These are phyloP conservation scores for Heteromyza rotundicornis DNA, from an alignment of 2,888 invertebrate species.

Conservation along the genomic window DNA sequence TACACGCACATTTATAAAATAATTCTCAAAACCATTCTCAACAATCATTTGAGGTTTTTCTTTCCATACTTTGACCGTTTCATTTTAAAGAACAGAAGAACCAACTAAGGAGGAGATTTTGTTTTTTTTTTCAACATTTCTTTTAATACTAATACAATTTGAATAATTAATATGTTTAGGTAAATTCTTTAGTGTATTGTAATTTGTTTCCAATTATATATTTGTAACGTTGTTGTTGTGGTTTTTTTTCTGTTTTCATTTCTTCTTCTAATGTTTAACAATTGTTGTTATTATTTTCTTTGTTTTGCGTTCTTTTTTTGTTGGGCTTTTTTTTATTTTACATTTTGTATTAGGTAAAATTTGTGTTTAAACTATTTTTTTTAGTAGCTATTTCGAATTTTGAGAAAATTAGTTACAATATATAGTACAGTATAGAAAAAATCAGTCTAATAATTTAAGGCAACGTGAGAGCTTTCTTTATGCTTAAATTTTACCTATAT, in stretches of 20 bases:
- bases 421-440: slow-evolving; percentile 61
- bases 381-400: slow-evolving; percentile 38
- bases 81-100: too few relatives aligned
- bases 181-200: too few relatives aligned
- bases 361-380: slow-evolving; percentile 31
- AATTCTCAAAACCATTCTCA: too few relatives aligned
- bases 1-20: too few relatives aligned
- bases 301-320: slow-evolving; percentile 34
- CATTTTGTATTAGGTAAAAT: slow-evolving; percentile 1
- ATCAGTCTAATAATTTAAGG: slow-evolving; percentile 75
- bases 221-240: slow-evolving; percentile 7
- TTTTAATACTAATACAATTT: slow-evolving; percentile 11
- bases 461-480: slow-evolving; percentile 67
- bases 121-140: too few relatives aligned
- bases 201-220: slow-evolving; percentile 1
- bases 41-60: too few relatives aligned
- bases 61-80: too few relatives aligned
- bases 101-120: too few relatives aligned
- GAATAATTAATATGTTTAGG: too few relatives aligned
- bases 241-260: not conserved
- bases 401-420: slow-evolving; percentile 10
- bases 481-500: slow-evolving; percentile 23
- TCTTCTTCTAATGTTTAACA: too few relatives aligned
- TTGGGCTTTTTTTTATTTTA: too few relatives aligned
- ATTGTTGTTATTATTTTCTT: too few relatives aligned